phyloP scores from a whole-genome alignment of 2,113 vertebrate genomes.

The Aplodontia rufa region DNA sequence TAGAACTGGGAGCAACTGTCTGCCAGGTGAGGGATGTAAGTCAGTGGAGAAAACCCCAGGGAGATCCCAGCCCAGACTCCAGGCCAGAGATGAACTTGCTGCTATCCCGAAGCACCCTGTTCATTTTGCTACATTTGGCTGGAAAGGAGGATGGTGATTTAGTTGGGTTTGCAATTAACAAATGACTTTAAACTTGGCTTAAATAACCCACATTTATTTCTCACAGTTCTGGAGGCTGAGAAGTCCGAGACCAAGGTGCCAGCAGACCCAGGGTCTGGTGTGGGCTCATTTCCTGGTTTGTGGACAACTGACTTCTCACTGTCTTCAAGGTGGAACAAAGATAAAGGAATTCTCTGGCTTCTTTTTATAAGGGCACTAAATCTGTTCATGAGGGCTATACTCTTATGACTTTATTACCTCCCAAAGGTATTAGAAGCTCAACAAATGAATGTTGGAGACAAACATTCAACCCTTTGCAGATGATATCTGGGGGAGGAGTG shows the following conservation, averaged over 20 bases:
- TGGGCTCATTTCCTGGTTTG: not conserved
- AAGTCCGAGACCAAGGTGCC: too few relatives aligned
- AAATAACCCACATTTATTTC: too few relatives aligned
- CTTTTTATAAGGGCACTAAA: not conserved
- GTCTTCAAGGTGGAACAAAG: not conserved
- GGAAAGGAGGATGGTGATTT: not conserved
- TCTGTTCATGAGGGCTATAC: too few relatives aligned
- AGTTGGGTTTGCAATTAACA: not conserved
- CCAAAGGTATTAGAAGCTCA: not conserved
- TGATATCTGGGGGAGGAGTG: too few relatives aligned
- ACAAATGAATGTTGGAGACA: not conserved
- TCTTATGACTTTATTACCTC: not conserved
- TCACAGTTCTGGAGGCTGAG: not conserved
- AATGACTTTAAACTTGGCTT: too few relatives aligned
- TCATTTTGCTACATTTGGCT: not conserved
- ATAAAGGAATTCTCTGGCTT: not conserved
- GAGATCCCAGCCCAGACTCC: not conserved
- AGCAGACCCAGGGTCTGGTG: not conserved
- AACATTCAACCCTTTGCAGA: not conserved
- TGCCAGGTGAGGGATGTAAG: not conserved
- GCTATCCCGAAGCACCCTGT: not conserved
- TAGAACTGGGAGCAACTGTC: not conserved
- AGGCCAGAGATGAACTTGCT: not conserved
- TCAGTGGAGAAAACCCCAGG: not conserved
- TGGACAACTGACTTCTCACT: not conserved